Base-by-base conservation (phyloP, 1,140 invertebrate species). In the Sinella curviseta region DNA sequence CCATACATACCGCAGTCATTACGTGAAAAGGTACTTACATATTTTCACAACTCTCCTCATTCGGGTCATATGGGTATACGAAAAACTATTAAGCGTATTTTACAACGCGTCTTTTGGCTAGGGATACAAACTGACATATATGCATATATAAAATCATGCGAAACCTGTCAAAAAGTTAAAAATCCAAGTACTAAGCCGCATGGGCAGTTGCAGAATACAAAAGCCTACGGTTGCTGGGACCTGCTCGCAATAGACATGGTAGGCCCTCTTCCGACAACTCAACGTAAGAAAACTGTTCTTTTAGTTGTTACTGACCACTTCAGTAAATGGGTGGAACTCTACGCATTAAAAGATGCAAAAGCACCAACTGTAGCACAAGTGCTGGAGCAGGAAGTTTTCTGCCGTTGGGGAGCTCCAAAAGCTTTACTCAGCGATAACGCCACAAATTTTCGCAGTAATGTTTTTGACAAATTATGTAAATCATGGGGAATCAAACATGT, bases 301-400 rank as follows among this genome's bases (percentile, higher is more conserved):
- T 48, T 85, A 1, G 82, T 83, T 12, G 79, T 80, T 12, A 78
- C 77, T 8, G 84, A 85, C 77, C 67, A 84, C 28, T 85, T 84
- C 31, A 77, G 79, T 0, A 76, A 82, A 26, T 85, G 84, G 84
- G 79, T 83, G 2, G 84, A 84, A 48, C 77, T 83, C 0, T 83
- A 84, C 1, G 76, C 67, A n/a, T 26, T 85, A 17, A 80, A 84
- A 14, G 75, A 73, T 20, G 39, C 73, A 1, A 80, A 16, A 67
- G 75, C 78, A 1, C 36, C 33, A 55, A 82, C 0, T 26, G 83
- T 84, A 26, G 76, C 76, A 0, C 34, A 57, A 0, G 76, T 74
- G 12, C 26, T 85, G 8, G 8, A 12, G 39, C 8, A 48, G 8
- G 39, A 85, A n/a, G 76, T 84, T 1, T 86, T 85, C 77, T 48